Conservation (phyloP, 2,113 vertebrate species). For the Capreolus pygargus region DNA sequence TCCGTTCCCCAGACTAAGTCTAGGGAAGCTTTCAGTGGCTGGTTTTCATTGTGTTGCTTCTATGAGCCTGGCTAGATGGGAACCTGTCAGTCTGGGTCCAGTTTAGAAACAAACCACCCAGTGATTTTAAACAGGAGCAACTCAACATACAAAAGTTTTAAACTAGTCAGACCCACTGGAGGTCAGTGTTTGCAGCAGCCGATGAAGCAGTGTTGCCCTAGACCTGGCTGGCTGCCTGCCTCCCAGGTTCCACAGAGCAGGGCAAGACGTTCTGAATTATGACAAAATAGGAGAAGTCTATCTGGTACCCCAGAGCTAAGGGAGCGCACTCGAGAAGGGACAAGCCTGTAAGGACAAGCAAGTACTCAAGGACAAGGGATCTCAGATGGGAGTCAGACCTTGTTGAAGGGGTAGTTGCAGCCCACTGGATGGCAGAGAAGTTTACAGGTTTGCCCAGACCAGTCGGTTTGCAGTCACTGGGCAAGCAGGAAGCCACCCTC, state of each 20-base stretch:
- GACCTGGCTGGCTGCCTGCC: background rate
- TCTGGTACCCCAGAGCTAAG: background rate
- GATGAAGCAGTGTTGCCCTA: background rate
- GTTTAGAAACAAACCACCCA: background rate
- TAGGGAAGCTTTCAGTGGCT: background rate
- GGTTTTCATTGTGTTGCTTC: background rate
- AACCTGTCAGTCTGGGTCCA: background rate
- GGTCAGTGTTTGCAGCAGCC: background rate
- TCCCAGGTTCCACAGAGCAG: background rate
- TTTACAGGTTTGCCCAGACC: background rate
- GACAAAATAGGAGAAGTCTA: background rate
- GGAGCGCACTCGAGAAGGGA: background rate
- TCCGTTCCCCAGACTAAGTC: background rate
- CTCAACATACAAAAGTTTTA: background rate
- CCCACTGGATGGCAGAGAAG: background rate
- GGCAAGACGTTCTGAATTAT: background rate
- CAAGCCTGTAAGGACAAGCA: background rate
- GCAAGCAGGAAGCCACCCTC: background rate
- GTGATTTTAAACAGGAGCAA: background rate
- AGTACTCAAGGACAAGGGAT: background rate
- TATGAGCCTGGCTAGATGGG: background rate
- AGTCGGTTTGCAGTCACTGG: background rate
- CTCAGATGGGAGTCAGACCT: background rate
- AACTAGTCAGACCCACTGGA: background rate
- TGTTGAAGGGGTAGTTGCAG: background rate